Percentiles rank a stretch among this genome's conserved stretches.
phyloP scores from a whole-genome alignment of 2,888 invertebrate genomes.

The Galerucella pusilla region DNA sequence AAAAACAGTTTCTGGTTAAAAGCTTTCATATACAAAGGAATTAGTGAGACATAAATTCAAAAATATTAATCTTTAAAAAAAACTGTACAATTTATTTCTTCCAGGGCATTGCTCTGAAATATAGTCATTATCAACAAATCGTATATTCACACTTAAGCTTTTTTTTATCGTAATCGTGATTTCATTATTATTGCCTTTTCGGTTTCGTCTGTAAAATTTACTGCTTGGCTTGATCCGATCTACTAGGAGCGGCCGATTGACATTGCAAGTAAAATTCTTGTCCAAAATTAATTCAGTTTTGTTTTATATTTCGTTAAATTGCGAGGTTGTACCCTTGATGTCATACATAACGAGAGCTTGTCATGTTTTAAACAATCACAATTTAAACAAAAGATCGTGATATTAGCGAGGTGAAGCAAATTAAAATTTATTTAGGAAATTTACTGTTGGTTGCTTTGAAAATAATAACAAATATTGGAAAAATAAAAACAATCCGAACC shows the following conservation, averaged over 20 bases:
- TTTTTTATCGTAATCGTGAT: background rate
- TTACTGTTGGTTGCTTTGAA: too few species aligned
- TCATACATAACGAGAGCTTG: background rate
- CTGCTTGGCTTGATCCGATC: background rate
- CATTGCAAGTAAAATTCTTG: constrained; percentile 24
- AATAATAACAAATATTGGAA: too few species aligned
- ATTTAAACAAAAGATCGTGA: background rate
- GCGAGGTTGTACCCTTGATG: constrained; percentile 5
- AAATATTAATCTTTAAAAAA: background rate
- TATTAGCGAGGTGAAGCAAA: background rate
- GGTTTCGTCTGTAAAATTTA: background rate
- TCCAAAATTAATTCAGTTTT: constrained; percentile 21
- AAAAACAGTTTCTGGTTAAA: too few species aligned
- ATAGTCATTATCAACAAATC: background rate
- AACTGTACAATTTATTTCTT: background rate
- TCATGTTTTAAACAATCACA: background rate
- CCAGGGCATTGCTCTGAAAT: background rate
- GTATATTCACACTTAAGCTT: background rate
- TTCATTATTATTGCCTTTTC: background rate
- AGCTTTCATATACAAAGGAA: too few species aligned
- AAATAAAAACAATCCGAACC: too few species aligned
- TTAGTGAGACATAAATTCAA: too few species aligned
- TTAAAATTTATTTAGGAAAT: background rate
- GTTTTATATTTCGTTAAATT: background rate
- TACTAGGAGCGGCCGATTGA: constrained; percentile 7